A percentile compares a stretch with the other conserved stretches of the same genome.
phyloP scores from a whole-genome alignment of 2,797 vertebrate genomes.

The Platalea minor region DNA sequence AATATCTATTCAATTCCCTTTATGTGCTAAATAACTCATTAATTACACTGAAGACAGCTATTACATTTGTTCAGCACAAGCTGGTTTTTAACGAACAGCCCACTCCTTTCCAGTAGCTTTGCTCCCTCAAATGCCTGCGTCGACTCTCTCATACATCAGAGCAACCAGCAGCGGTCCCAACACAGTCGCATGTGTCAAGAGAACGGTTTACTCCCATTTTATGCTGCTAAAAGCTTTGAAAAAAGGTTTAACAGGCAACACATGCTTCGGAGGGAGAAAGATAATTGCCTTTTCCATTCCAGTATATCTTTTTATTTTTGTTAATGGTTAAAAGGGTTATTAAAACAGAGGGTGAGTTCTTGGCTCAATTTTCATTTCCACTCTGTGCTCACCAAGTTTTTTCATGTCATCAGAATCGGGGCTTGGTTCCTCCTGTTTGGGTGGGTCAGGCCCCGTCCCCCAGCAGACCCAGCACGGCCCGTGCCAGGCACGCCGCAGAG shows the following conservation, averaged over 20 bases:
- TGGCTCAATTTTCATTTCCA: neutral
- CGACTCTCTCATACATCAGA: neutral
- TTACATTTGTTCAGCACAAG: neutral
- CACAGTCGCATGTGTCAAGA: rapidly evolving
- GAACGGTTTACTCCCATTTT: neutral
- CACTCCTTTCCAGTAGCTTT: neutral
- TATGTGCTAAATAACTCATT: neutral
- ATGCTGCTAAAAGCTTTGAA: neutral
- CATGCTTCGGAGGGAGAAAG: neutral
- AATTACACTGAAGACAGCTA: neutral
- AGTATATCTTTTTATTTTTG: neutral
- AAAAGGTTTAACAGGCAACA: neutral
- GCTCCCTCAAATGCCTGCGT: neutral
- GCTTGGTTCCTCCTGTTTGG: neutral
- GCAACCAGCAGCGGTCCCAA: neutral
- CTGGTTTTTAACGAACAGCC: neutral
- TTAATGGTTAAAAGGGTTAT: neutral
- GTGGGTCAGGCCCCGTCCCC: neutral
- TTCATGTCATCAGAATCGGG: rapidly evolving
- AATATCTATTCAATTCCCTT: neutral
- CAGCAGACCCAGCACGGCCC: neutral
- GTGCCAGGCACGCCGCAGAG: too few relatives aligned
- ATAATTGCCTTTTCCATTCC: neutral
- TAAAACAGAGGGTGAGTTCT: neutral
- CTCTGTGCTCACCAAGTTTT: neutral